phyloP scores from a whole-genome alignment of 2,888 invertebrate genomes.

The Helicoverpa assulta region DNA sequence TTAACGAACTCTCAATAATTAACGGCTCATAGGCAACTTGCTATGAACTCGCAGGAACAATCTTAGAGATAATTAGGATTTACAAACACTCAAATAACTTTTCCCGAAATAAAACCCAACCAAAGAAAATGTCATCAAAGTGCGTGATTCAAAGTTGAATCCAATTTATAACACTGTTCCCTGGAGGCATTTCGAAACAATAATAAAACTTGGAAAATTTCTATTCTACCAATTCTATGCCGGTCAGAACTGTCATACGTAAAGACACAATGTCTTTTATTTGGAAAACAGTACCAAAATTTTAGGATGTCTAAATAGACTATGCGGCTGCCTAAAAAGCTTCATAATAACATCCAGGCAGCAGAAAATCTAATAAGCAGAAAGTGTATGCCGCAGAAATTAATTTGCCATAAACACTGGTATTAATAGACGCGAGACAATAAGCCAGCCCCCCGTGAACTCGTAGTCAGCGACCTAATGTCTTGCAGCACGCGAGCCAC shows the following conservation, averaged over 20 bases:
- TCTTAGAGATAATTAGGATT: constrained; percentile 49
- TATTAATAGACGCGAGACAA: constrained; percentile 88
- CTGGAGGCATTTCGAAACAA: constrained; percentile 85
- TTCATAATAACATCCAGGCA: constrained; percentile 18
- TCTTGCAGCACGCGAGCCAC: constrained; percentile 82
- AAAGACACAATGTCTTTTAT: constrained; percentile 23
- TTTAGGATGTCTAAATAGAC: constrained; percentile 7
- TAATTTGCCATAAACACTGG: constrained; percentile 84
- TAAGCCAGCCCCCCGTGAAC: constrained; percentile 84
- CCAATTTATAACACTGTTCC: constrained; percentile 88
- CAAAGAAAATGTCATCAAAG: constrained; percentile 69
- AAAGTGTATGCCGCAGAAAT: constrained; percentile 75
- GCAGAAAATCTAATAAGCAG: constrained; percentile 44
- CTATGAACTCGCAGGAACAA: constrained; percentile 58
- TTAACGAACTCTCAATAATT: constrained; percentile 78
- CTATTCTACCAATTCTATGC: constrained; percentile 70
- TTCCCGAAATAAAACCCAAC: constrained; percentile 62
- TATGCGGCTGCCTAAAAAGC: constrained; percentile 3
- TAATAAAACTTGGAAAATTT: constrained; percentile 83
- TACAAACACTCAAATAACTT: constrained; percentile 55
- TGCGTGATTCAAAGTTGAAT: constrained; percentile 85
- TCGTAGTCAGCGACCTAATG: constrained; percentile 83
- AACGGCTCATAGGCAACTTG: constrained; percentile 66
- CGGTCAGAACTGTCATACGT: constrained; percentile 33
- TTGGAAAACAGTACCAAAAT: constrained; percentile 13